Evolutionary conservation across 1,140 invertebrate species (phyloP).

Genomic region (Nomia melanderi): DNA sequence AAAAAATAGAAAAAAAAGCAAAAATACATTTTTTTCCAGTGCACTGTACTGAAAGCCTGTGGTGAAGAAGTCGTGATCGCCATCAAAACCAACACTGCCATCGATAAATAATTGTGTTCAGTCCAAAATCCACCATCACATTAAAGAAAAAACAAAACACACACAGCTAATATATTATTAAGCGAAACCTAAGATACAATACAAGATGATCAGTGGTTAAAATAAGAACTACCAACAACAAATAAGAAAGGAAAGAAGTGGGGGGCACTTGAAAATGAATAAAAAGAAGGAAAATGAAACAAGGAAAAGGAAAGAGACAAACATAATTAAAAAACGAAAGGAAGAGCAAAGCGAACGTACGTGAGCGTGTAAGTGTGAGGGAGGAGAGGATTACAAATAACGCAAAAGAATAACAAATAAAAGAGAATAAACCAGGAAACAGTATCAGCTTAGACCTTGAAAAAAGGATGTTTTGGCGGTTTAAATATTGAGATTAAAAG

Average conservation of each 20-base stretch:
- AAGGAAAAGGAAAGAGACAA: slow-evolving; percentile 29
- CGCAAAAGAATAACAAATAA: slow-evolving; percentile 55
- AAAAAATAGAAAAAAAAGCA: not conserved
- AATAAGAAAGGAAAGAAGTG: slow-evolving; percentile 42
- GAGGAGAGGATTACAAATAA: slow-evolving; percentile 37
- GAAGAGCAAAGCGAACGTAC: slow-evolving; percentile 40
- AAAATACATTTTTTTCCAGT: slow-evolving; percentile 81
- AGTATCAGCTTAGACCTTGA: slow-evolving; percentile 47
- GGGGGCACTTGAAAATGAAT: slow-evolving; percentile 14
- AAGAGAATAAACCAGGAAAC: slow-evolving; percentile 60
- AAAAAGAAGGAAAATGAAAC: slow-evolving; percentile 23
- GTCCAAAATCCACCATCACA: slow-evolving; percentile 71
- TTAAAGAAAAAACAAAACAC: slow-evolving; percentile 55
- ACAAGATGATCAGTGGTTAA: slow-evolving; percentile 58
- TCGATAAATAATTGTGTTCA: slow-evolving; percentile 91
- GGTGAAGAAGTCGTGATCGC: slow-evolving; percentile 96
- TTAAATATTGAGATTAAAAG: slow-evolving; percentile 43
- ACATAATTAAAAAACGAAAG: slow-evolving; percentile 22
- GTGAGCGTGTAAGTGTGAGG: slow-evolving; percentile 42
- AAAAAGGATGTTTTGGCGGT: slow-evolving; percentile 34
- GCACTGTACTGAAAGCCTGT: slow-evolving; percentile 95
- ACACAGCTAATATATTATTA: slow-evolving; percentile 66
- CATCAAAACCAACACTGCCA: slow-evolving; percentile 95
- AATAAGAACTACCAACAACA: slow-evolving; percentile 44
- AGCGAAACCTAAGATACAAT: slow-evolving; percentile 63